phyloP scores from a whole-genome alignment of 1,140 invertebrate species.

The Bombus vancouverensis region DNA sequence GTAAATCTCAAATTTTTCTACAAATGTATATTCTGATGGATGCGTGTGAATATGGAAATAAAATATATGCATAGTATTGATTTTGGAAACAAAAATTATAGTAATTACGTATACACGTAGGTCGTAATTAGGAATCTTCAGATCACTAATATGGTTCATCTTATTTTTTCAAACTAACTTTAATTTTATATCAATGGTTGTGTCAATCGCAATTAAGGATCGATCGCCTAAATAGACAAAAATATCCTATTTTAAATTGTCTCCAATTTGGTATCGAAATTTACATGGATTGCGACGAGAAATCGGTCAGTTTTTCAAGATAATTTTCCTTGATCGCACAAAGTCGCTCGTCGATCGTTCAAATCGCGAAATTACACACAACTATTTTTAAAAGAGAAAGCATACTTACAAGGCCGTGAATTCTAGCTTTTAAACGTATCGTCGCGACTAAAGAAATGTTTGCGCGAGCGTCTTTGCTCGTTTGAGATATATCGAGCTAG shows the following conservation, averaged over 20 bases:
- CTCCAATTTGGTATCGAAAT: not conserved
- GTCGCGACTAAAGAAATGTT: not conserved
- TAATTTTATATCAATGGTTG: not conserved
- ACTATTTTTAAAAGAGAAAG: slow-evolving; percentile 55
- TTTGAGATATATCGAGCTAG: not conserved
- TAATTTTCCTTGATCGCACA: not conserved
- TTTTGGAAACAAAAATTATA: too few species aligned
- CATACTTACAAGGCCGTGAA: slow-evolving; percentile 48
- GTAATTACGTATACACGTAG: too few species aligned
- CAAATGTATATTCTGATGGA: too few species aligned
- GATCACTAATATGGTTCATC: not conserved
- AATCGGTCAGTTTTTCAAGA: not conserved
- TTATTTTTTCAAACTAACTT: not conserved
- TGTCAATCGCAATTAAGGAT: not conserved
- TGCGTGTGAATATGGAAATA: too few species aligned
- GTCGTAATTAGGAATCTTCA: too few species aligned
- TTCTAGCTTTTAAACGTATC: slow-evolving; percentile 38
- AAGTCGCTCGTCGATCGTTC: not conserved
- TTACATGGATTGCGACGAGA: not conserved
- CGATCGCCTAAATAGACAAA: not conserved
- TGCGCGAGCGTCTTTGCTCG: not conserved
- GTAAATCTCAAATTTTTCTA: too few species aligned
- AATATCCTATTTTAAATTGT: not conserved
- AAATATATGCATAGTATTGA: too few species aligned
- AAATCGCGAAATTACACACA: slow-evolving; percentile 5